A percentile compares a stretch with the other conserved stretches of the same genome.
phyloP scores from a whole-genome alignment of 2,888 invertebrate species.

The Cataglyphis albicans region DNA sequence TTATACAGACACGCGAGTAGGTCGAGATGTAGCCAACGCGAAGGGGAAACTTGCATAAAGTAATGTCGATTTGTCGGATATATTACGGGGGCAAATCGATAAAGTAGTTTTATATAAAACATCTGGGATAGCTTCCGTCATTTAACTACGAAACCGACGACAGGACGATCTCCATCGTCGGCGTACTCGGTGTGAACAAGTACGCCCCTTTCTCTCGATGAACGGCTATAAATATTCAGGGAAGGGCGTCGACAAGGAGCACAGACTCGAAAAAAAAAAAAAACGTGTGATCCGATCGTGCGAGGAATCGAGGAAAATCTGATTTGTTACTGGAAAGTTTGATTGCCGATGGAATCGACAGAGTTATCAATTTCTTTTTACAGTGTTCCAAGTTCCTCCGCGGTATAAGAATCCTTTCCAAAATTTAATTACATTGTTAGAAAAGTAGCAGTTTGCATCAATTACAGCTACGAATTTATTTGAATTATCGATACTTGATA shows the following conservation, averaged over 20 bases:
- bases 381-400: not conserved
- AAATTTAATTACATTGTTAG: constrained; percentile 30
- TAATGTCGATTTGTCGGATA: constrained; percentile 23
- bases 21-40: constrained; percentile 29
- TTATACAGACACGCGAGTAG: constrained; percentile 26
- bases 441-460: constrained; percentile 9
- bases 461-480: not conserved
- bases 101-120: not conserved
- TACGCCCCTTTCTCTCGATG: constrained; percentile 39
- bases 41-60: not conserved
- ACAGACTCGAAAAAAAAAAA: constrained; percentile 58
- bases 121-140: not conserved
- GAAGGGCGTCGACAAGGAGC: constrained; percentile 65
- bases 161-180: constrained; percentile 43
- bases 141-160: constrained; percentile 22
- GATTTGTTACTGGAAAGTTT: constrained; percentile 79
- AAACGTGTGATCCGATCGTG: constrained; percentile 49
- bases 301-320: constrained; percentile 72
- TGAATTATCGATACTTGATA: not conserved
- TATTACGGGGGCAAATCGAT: constrained; percentile 39
- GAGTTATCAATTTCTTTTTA: constrained; percentile 19
- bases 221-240: constrained; percentile 71
- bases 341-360: constrained; percentile 73
- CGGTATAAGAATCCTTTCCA: not conserved
- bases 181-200: constrained; percentile 22